phyloP scores from a whole-genome alignment of 2,113 vertebrate species.

The Albula glossodonta region DNA sequence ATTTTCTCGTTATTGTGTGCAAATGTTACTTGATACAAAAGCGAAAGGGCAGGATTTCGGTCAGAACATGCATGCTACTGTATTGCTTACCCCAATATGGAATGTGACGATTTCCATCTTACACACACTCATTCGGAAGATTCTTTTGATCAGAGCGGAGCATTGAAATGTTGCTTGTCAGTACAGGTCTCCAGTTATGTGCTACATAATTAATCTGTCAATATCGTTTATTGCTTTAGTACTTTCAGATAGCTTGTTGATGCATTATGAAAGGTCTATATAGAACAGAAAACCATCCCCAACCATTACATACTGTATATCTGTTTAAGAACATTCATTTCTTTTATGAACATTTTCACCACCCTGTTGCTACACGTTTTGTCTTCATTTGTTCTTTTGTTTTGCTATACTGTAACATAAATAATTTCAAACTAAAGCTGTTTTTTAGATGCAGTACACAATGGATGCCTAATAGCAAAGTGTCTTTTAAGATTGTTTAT shows the following conservation, averaged over 20 bases:
- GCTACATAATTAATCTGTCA: conserved; percentile 17
- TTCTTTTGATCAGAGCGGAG: not conserved
- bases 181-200: conserved; percentile 30
- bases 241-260: not conserved
- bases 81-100: not conserved
- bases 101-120: not conserved
- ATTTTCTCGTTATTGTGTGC: too few relatives aligned
- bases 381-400: too few relatives aligned
- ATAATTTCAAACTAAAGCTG: too few relatives aligned
- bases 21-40: not conserved
- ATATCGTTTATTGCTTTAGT: conserved; percentile 26
- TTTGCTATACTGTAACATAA: too few relatives aligned
- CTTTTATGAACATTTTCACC: too few relatives aligned
- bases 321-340: too few relatives aligned
- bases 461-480: too few relatives aligned
- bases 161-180: conserved; percentile 15
- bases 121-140: too few relatives aligned
- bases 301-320: too few relatives aligned
- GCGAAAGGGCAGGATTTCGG: not conserved
- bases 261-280: not conserved
- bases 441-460: too few relatives aligned
- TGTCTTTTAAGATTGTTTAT: too few relatives aligned
- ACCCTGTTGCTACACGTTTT: too few relatives aligned
- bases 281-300: not conserved
- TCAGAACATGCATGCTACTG: not conserved